A percentile compares a stretch with the other conserved stretches of the same genome.
Conservation (phyloP, 92 coral and sea anemone species). For the Parazoanthus atlanticus region DNA sequence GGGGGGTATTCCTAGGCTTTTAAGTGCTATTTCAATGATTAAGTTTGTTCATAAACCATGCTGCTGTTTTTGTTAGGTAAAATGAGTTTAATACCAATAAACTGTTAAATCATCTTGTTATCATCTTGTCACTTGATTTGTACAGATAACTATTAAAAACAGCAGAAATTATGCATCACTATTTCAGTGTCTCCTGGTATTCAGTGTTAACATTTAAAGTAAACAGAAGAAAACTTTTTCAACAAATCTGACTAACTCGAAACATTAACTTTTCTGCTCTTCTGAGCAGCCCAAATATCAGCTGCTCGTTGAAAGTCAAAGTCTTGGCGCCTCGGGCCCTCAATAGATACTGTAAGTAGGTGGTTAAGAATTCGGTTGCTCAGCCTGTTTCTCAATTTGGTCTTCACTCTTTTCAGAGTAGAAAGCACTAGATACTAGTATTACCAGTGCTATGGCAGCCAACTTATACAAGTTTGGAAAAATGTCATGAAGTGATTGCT, state of each 20-base stretch:
- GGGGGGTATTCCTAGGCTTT: too few species aligned
- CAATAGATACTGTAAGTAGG: slow-evolving; percentile 31
- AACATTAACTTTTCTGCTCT: slow-evolving; percentile 29
- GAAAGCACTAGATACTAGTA: slow-evolving; percentile 12
- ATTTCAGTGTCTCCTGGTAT: too few species aligned
- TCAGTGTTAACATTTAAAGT: too few species aligned
- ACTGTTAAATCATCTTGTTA: neutral
- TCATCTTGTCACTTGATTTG: too few species aligned
- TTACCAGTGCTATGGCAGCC: slow-evolving; percentile 32
- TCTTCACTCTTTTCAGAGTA: slow-evolving; percentile 37
- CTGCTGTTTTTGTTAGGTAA: neutral
- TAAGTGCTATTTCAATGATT: too few species aligned
- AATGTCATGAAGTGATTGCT: slow-evolving; percentile 39
- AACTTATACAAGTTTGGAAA: slow-evolving; percentile 39
- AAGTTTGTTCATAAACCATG: too few species aligned
- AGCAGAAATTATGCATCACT: too few species aligned
- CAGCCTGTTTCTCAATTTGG: slow-evolving; percentile 31
- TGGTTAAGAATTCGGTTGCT: slow-evolving; percentile 36
- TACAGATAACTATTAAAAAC: too few species aligned
- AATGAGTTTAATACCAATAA: neutral
- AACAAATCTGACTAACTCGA: too few species aligned
- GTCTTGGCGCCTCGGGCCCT: slow-evolving; percentile 34
- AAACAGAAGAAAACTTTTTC: too few species aligned
- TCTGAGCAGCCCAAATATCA: slow-evolving; percentile 43
- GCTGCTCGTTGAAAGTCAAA: slow-evolving; percentile 42